These are phyloP conservation scores for Porphyrio hochstetteri DNA, from an alignment of 2,113 vertebrate species.

Conservation along the genomic window DNA sequence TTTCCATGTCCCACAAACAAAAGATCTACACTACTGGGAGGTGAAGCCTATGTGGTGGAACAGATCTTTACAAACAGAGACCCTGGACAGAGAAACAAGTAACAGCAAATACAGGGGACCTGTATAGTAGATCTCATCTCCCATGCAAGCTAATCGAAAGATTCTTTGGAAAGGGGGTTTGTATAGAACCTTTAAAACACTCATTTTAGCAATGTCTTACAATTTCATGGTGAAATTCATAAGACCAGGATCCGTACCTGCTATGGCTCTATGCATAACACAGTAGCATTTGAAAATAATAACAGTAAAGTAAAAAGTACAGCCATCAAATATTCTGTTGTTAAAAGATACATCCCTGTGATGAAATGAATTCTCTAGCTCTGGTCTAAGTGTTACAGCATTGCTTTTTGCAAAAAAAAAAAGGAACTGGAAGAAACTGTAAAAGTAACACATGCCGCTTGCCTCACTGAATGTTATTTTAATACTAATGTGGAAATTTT, in stretches of 20 bases:
- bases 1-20: neutral
- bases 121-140: neutral
- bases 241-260: rapidly evolving
- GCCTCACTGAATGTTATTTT: constrained; percentile 71
- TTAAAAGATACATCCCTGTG: neutral
- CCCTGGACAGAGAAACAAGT: neutral
- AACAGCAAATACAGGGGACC: rapidly evolving
- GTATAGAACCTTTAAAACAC: neutral
- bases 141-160: neutral
- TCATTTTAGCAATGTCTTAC: neutral
- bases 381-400: constrained; percentile 35
- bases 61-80: neutral
- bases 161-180: neutral
- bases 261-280: neutral
- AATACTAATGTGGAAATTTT: constrained; percentile 71
- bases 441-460: constrained; percentile 39
- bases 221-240: neutral
- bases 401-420: neutral
- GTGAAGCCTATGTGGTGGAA: neutral
- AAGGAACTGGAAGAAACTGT: constrained; percentile 5
- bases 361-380: constrained; percentile 18
- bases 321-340: neutral
- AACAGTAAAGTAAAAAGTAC: neutral
- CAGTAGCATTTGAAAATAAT: neutral
- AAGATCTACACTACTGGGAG: neutral